Evolutionary conservation across 2,113 vertebrate species (phyloP).

Genomic region (Capreolus pygargus): DNA sequence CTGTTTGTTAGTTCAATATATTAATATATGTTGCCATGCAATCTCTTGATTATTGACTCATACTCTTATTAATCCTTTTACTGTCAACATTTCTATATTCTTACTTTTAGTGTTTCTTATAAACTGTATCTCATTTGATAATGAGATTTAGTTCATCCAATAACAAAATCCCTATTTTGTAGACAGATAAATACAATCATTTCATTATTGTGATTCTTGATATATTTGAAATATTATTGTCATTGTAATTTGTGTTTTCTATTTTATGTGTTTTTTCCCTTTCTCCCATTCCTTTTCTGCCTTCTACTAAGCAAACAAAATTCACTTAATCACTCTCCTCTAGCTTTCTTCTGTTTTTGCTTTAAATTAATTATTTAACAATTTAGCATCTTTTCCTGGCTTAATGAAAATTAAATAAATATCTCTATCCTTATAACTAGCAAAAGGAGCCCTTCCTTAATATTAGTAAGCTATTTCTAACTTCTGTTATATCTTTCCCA

Average conservation of each 20-base stretch:
- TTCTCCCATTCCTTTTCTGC: rapidly evolving
- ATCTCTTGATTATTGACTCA: neutral
- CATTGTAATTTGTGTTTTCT: neutral
- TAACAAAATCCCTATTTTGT: neutral
- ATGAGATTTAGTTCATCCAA: neutral
- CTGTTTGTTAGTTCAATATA: neutral
- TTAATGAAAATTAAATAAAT: neutral
- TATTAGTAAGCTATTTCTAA: neutral
- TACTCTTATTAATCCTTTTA: neutral
- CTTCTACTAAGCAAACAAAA: neutral
- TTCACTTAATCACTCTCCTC: neutral
- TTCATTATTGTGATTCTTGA: neutral
- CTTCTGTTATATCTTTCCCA: neutral
- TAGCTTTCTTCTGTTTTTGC: neutral
- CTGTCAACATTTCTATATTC: neutral
- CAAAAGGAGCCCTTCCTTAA: neutral
- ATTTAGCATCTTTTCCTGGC: neutral
- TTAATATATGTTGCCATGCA: neutral
- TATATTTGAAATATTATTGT: neutral
- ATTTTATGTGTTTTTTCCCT: neutral
- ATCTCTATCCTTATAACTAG: neutral
- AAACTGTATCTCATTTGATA: neutral
- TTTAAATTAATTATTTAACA: neutral
- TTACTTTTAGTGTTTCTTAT: neutral
- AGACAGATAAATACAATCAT: neutral